Conservation (phyloP, 2,888 invertebrate genomes). For the Amiota mariae region DNA sequence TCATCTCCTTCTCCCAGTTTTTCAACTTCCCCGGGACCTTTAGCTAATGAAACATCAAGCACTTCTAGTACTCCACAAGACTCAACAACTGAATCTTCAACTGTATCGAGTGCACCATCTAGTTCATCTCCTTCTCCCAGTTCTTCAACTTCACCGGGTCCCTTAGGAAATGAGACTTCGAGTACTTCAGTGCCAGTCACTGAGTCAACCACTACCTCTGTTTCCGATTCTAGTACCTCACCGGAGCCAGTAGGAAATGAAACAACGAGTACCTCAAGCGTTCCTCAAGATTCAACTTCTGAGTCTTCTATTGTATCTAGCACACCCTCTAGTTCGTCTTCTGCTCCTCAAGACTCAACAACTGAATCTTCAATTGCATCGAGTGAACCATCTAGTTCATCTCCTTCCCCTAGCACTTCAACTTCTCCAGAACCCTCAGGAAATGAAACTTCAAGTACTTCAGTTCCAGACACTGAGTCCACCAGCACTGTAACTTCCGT, state of each 20-base stretch:
- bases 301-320: no score
- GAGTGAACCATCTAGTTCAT: constrained; percentile 23
- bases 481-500: background rate
- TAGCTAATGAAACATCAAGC: background rate
- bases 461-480: background rate
- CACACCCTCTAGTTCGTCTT: no score
- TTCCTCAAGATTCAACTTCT: no score
- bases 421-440: background rate
- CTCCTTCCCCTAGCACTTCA: background rate
- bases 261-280: no score
- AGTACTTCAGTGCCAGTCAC: no score
- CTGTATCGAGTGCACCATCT: background rate
- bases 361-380: constrained; percentile 25
- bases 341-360: background rate
- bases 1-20: background rate
- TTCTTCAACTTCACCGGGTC: background rate
- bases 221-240: no score
- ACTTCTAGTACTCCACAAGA: background rate
- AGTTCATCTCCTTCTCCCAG: background rate
- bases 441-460: background rate
- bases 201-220: no score
- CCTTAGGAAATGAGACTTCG: no score
- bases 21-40: background rate
- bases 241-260: no score
- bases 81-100: background rate